Percentiles rank a stretch among this genome's conserved stretches.
Evolutionary conservation across 2,113 vertebrate species (phyloP).

Genomic region (Macquaria australasica): DNA sequence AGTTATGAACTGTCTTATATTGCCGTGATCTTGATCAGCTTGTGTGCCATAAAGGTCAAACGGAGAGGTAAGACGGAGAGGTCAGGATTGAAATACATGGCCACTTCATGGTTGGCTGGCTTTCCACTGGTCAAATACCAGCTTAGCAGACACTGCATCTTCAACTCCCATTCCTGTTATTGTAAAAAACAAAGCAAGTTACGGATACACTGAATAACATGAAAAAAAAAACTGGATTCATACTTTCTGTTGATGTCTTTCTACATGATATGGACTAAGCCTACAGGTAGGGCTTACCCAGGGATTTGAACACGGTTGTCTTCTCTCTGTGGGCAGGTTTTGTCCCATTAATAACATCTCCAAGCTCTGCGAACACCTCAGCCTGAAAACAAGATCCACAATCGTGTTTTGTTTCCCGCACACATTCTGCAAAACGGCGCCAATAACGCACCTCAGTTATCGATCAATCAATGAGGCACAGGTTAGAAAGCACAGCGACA

Average conservation of each 20-base stretch:
- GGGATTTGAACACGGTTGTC: constrained; percentile 96
- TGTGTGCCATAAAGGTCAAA: not conserved
- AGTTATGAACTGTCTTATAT: not conserved
- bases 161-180: constrained; percentile 92
- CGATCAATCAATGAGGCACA: not conserved
- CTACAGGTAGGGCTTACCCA: constrained; percentile 85
- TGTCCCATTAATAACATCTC: constrained; percentile 91
- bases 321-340: constrained; percentile 89
- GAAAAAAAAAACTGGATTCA: not conserved
- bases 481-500: not conserved
- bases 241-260: not conserved
- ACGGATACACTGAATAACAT: not conserved
- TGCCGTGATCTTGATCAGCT: not conserved
- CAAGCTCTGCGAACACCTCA: constrained; percentile 93
- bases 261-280: not conserved
- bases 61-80: not conserved
- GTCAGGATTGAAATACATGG: not conserved
- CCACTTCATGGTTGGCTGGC: constrained; percentile 54
- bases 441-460: not conserved
- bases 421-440: not conserved
- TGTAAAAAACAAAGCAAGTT: not conserved
- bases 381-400: constrained; percentile 81
- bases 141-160: constrained; percentile 92
- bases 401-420: not conserved
- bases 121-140: constrained; percentile 92